Evolutionary conservation across 1,140 invertebrate genomes (phyloP).

Genomic region (Zelostemma sp.): DNA sequence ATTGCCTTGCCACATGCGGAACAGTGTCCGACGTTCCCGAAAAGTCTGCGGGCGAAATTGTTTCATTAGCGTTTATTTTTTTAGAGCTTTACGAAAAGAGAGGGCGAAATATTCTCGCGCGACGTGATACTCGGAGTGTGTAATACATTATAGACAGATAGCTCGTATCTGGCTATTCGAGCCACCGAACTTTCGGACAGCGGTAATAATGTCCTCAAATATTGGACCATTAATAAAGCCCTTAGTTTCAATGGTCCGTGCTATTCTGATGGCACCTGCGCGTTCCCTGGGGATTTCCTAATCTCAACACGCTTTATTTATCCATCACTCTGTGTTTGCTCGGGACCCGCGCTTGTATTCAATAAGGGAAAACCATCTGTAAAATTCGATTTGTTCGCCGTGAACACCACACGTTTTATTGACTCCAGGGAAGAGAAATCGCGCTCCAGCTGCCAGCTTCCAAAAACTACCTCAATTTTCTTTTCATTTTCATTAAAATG

Average conservation of each 20-base stretch:
- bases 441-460: slow-evolving; percentile 12
- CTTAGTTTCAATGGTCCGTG: slow-evolving; percentile 56
- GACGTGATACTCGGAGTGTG: not conserved
- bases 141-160: slow-evolving; percentile 7
- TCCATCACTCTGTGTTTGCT: slow-evolving; percentile 53
- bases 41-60: slow-evolving; percentile 76
- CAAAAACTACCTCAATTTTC: no score
- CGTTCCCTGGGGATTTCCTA: slow-evolving; percentile 60
- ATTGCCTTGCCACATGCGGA: slow-evolving; percentile 94
- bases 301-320: slow-evolving; percentile 66
- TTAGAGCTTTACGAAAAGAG: not conserved
- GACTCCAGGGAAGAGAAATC: slow-evolving; percentile 19
- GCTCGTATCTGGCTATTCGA: not conserved
- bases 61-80: slow-evolving; percentile 38
- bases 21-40: slow-evolving; percentile 93
- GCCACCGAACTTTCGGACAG: slow-evolving; percentile 50
- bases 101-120: slow-evolving; percentile 3
- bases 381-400: slow-evolving; percentile 47
- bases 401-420: slow-evolving; percentile 29
- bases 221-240: slow-evolving; percentile 66
- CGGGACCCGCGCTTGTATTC: slow-evolving; percentile 58
- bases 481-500: no score
- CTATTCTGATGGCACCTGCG: slow-evolving; percentile 59
- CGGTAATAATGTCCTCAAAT: slow-evolving; percentile 65
- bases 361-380: slow-evolving; percentile 66